Conservation (phyloP, 2,113 vertebrate species). For the Halcyon malimbica region DNA sequence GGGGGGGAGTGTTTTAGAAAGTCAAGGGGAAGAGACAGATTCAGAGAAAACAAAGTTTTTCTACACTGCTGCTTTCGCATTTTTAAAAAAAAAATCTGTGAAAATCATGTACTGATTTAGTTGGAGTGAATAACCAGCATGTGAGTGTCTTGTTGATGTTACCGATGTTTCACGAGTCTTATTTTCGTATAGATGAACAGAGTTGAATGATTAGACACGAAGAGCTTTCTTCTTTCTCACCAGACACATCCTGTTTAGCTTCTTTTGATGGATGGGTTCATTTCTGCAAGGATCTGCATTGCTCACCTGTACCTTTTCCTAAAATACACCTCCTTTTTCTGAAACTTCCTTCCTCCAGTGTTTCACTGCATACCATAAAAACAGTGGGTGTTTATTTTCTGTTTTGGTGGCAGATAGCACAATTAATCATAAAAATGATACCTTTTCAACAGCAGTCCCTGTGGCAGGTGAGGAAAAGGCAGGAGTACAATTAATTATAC, state of each 20-base stretch:
- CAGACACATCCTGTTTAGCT: neutral
- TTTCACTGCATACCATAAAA: neutral
- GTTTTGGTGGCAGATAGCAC: neutral
- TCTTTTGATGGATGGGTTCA: neutral
- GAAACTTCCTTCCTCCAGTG: neutral
- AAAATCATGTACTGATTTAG: neutral
- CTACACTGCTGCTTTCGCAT: neutral
- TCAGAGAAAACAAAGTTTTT: neutral
- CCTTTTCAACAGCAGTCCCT: neutral
- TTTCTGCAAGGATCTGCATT: neutral
- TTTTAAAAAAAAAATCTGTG: neutral
- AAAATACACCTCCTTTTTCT: neutral
- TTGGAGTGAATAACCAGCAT: neutral
- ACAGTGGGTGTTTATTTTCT: neutral
- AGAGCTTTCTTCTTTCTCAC: neutral
- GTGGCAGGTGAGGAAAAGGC: neutral
- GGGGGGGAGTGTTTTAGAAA: neutral
- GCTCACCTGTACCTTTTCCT: neutral
- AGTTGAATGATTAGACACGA: neutral
- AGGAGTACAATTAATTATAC: neutral
- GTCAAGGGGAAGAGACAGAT: neutral
- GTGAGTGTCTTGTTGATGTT: neutral
- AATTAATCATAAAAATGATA: neutral
- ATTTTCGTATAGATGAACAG: conserved; percentile 4
- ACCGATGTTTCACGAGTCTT: neutral